A percentile compares a stretch with the other conserved stretches of the same genome.
phyloP scores from a whole-genome alignment of 2,797 vertebrate genomes.

The Artibeus lituratus region DNA sequence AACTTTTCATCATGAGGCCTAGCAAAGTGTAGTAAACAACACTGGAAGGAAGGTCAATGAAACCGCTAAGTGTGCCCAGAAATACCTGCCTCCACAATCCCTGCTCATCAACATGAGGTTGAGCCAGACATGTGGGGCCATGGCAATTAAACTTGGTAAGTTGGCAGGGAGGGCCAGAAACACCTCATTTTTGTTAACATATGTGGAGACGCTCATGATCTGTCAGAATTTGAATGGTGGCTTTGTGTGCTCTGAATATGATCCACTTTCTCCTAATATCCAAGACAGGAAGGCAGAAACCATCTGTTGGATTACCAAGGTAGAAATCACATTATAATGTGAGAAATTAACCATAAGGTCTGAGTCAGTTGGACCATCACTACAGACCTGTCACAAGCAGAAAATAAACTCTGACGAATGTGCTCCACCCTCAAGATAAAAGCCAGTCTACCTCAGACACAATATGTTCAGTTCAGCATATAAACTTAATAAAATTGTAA shows the following conservation, averaged over 20 bases:
- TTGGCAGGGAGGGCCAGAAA: neutral
- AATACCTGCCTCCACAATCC: neutral
- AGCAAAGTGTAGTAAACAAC: neutral
- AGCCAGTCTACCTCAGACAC: slow-evolving; percentile 14
- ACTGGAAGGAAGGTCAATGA: neutral
- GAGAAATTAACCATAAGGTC: slow-evolving; percentile 63
- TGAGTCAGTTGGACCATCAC: slow-evolving; percentile 56
- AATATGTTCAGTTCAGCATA: neutral
- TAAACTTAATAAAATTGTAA: neutral
- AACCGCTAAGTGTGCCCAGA: neutral
- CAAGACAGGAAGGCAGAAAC: slow-evolving; percentile 30
- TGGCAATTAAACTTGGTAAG: neutral
- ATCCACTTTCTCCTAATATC: slow-evolving; percentile 26
- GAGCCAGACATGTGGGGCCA: neutral
- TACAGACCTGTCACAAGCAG: slow-evolving; percentile 11
- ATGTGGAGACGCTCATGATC: neutral
- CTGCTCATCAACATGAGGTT: neutral
- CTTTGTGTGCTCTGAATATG: slow-evolving; percentile 6
- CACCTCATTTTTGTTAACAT: neutral
- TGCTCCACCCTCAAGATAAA: neutral
- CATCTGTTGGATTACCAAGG: slow-evolving; percentile 68
- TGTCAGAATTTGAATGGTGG: neutral
- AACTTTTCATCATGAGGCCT: neutral
- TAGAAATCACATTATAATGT: slow-evolving; percentile 53
- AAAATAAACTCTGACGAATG: slow-evolving; percentile 66